These are phyloP conservation scores for Falco columbarius DNA, from an alignment of 2,797 vertebrate genomes.

Conservation along the genomic window DNA sequence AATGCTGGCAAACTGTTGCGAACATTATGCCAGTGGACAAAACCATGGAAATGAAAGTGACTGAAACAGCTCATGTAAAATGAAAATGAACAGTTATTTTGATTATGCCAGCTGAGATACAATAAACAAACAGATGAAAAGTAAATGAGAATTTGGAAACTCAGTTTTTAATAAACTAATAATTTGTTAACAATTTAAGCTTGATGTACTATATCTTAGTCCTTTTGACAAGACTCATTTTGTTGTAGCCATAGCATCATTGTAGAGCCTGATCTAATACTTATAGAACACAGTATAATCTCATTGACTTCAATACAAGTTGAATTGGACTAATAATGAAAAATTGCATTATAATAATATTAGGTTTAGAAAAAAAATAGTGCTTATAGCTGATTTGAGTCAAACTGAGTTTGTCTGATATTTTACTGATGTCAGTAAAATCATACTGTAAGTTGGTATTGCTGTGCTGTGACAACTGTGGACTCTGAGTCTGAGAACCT, in stretches of 20 bases:
- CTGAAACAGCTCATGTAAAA: slow-evolving; percentile 5
- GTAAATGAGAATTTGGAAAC: slow-evolving; percentile 28
- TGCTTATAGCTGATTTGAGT: slow-evolving; percentile 70
- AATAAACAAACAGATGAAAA: slow-evolving; percentile 41
- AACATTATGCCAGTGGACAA: neutral
- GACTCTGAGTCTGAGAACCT: neutral
- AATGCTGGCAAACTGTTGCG: neutral
- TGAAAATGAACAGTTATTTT: slow-evolving; percentile 1
- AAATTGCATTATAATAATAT: slow-evolving; percentile 65
- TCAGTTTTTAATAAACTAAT: slow-evolving; percentile 39
- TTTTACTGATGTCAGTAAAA: slow-evolving; percentile 69
- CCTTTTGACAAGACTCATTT: slow-evolving; percentile 47
- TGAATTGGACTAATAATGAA: slow-evolving; percentile 70
- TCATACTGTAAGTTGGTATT: slow-evolving; percentile 52
- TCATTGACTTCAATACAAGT: slow-evolving; percentile 66
- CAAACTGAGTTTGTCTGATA: slow-evolving; percentile 60
- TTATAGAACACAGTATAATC: slow-evolving; percentile 60
- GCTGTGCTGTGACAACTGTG: slow-evolving; percentile 45
- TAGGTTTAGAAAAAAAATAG: slow-evolving; percentile 62
- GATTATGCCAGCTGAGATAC: neutral
- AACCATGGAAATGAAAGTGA: slow-evolving; percentile 13
- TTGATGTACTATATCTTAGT: slow-evolving; percentile 24
- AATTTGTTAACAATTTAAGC: slow-evolving; percentile 29
- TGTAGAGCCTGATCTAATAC: slow-evolving; percentile 39
- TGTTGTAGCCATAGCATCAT: slow-evolving; percentile 30